phyloP scores from a whole-genome alignment of 2,888 invertebrate species.

The Agriotes lineatus region DNA sequence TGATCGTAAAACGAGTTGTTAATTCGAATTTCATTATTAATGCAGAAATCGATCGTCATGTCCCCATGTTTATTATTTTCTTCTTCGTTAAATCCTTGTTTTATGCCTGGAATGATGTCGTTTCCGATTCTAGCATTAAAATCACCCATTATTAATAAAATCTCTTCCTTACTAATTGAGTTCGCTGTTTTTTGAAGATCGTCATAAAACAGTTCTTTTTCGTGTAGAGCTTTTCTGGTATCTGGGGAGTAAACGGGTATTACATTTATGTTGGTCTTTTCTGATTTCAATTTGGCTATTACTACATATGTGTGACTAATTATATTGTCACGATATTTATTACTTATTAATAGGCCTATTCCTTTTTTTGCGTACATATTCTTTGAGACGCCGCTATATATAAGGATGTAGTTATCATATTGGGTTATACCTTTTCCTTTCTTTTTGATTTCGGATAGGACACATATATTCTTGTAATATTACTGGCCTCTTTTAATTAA shows the following conservation, averaged over 20 bases:
- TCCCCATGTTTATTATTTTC: not conserved
- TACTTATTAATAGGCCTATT: not conserved
- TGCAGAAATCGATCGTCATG: not conserved
- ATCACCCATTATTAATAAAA: not conserved
- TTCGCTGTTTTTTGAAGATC: not conserved
- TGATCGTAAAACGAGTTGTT: not conserved
- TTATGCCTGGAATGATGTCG: not conserved
- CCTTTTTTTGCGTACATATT: not conserved
- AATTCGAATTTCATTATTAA: not conserved
- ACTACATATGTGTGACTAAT: not conserved
- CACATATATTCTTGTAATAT: too few species aligned
- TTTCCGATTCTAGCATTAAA: not conserved
- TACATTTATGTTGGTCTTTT: not conserved
- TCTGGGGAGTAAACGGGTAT: not conserved
- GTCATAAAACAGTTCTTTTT: not conserved
- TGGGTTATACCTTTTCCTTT: not conserved
- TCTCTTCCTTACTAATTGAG: not conserved
- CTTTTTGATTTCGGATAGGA: slow-evolving; percentile 1
- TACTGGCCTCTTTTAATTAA: too few species aligned
- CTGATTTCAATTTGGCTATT: not conserved
- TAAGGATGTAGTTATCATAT: not conserved
- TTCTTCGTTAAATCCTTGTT: not conserved
- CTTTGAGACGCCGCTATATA: not conserved
- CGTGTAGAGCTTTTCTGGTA: not conserved
- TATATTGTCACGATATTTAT: not conserved